A percentile compares a stretch with the other conserved stretches of the same genome.
phyloP scores from a whole-genome alignment of 2,888 invertebrate species.

The Mechanitis mazaeus region DNA sequence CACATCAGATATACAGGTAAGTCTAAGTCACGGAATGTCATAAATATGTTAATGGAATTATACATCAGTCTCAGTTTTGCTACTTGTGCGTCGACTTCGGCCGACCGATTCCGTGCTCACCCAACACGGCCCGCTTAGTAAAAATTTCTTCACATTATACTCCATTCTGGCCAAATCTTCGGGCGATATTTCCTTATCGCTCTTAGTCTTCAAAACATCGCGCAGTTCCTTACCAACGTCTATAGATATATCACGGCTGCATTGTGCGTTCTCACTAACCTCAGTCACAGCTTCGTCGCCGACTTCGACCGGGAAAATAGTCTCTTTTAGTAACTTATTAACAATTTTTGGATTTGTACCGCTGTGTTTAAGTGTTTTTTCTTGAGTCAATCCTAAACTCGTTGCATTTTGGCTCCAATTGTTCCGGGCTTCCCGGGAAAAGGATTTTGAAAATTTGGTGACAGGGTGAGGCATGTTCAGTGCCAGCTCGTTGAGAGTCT shows the following conservation, averaged over 20 bases:
- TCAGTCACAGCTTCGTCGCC: constrained; percentile 60
- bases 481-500: constrained; percentile 65
- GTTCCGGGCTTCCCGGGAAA: constrained; percentile 49
- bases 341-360: constrained; percentile 40
- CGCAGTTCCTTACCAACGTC: constrained; percentile 48
- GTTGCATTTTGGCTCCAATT: constrained; percentile 49
- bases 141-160: constrained; percentile 85
- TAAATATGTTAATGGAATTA: constrained; percentile 50
- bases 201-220: constrained; percentile 47
- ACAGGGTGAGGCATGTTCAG: constrained; percentile 71
- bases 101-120: constrained; percentile 46
- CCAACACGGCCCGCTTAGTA: constrained; percentile 77
- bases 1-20: constrained; percentile 22
- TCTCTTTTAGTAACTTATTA: constrained; percentile 59
- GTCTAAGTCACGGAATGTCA: constrained; percentile 36
- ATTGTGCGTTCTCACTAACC: constrained; percentile 53
- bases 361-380: constrained; percentile 39
- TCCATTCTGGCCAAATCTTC: constrained; percentile 84
- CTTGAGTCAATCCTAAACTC: constrained; percentile 35
- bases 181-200: constrained; percentile 62
- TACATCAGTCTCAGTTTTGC: constrained; percentile 77
- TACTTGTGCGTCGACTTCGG: constrained; percentile 68
- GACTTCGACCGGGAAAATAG: constrained; percentile 64
- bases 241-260: constrained; percentile 41
- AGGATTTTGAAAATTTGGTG: constrained; percentile 63